Evolutionary conservation across 2,797 vertebrate genomes (phyloP).

Genomic region (Chelon labrosus): DNA sequence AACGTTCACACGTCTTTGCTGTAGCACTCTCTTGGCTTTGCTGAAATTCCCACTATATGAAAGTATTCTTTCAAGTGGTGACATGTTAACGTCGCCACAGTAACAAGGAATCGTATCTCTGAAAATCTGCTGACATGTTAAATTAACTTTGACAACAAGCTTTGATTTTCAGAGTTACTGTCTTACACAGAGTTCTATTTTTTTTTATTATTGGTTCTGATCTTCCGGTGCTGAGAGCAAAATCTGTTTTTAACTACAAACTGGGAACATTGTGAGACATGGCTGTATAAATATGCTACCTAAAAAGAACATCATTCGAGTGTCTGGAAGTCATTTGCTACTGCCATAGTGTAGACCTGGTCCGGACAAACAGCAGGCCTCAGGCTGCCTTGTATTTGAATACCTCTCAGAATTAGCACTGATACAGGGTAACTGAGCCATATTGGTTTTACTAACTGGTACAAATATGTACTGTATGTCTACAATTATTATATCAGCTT

Average conservation of each 20-base stretch:
- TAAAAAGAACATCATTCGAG: constrained; percentile 21
- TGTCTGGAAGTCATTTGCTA: constrained; percentile 17
- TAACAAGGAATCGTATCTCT: not conserved
- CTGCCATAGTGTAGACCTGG: constrained; percentile 33
- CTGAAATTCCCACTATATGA: constrained; percentile 2
- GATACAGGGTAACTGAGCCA: constrained; percentile 67
- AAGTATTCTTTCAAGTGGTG: constrained; percentile 4
- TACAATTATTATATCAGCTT: constrained; percentile 20
- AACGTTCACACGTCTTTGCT: constrained; percentile 19
- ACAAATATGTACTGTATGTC: constrained; percentile 23
- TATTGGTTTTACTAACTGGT: constrained; percentile 44
- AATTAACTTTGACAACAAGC: not conserved
- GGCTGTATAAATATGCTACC: constrained; percentile 10
- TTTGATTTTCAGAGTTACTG: too few species aligned
- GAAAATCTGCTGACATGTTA: not conserved
- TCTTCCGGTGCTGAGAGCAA: not conserved
- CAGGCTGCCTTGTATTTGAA: constrained; percentile 49
- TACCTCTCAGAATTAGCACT: constrained; percentile 68
- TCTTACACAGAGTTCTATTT: too few species aligned
- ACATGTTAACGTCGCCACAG: not conserved
- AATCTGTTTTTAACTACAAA: not conserved
- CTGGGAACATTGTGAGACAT: constrained; percentile 1
- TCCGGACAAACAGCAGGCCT: constrained; percentile 26
- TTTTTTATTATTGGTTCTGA: not conserved
- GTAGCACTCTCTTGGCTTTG: constrained; percentile 21